phyloP scores from a whole-genome alignment of 2,113 vertebrate species.

The Carettochelys insculpta region DNA sequence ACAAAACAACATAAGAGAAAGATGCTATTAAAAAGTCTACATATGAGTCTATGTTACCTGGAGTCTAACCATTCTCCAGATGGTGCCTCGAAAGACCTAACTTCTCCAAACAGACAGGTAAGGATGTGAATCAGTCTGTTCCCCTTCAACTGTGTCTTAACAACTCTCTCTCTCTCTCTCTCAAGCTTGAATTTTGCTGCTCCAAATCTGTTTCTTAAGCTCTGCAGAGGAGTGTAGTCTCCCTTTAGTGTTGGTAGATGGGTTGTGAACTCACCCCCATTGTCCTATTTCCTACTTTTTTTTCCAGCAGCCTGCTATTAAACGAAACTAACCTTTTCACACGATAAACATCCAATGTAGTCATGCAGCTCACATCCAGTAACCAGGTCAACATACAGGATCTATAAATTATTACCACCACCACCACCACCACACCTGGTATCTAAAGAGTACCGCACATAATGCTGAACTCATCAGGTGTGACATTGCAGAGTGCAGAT shows the following conservation, averaged over 20 bases:
- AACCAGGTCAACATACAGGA: background rate
- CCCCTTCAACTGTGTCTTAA: no score
- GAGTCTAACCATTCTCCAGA: no score
- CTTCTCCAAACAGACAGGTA: no score
- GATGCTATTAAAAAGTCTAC: no score
- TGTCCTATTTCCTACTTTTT: background rate
- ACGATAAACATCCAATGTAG: background rate
- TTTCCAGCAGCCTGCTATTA: background rate
- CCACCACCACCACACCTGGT: rapidly evolving
- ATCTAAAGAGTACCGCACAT: background rate
- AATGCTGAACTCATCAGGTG: background rate
- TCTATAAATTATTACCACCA: background rate
- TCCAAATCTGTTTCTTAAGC: background rate
- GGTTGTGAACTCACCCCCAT: background rate
- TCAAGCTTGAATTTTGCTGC: background rate
- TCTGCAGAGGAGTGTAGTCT: background rate
- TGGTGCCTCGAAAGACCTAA: no score
- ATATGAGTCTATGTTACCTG: no score
- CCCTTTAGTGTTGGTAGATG: background rate
- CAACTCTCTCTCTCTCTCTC: background rate
- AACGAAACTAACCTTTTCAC: rapidly evolving
- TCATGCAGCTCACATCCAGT: background rate
- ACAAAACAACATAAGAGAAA: no score
- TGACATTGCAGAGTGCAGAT: background rate
- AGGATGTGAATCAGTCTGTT: no score